A percentile compares a stretch with the other conserved stretches of the same genome.
These are phyloP conservation scores for Drosophila nikananu DNA, from an alignment of 1,140 invertebrate species.

Conservation along the genomic window DNA sequence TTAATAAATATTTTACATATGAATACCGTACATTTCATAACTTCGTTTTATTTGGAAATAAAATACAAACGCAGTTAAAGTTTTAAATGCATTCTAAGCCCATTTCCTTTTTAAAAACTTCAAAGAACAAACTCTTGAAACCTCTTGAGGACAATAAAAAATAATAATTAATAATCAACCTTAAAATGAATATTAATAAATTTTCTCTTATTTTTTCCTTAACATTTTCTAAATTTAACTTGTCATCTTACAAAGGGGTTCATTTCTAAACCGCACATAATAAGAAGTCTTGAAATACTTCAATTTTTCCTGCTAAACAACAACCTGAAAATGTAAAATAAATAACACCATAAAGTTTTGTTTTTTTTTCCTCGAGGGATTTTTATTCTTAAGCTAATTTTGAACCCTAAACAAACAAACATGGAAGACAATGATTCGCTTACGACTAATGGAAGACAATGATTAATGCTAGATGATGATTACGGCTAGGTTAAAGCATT, in stretches of 20 bases:
- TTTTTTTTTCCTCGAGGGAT: constrained; percentile 29
- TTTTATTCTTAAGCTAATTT: constrained; percentile 53
- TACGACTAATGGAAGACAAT: constrained; percentile 76
- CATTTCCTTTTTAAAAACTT: neutral
- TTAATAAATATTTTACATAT: neutral
- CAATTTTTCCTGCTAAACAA: neutral
- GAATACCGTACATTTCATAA: neutral
- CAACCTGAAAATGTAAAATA: neutral
- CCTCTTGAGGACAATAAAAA: no score
- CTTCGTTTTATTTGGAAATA: neutral
- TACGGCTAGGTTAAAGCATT: constrained; percentile 33
- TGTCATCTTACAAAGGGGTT: neutral
- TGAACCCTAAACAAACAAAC: constrained; percentile 60
- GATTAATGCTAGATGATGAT: constrained; percentile 48
- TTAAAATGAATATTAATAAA: no score
- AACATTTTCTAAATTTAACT: neutral
- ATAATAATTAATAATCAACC: no score
- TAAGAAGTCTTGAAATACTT: neutral
- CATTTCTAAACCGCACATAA: no score
- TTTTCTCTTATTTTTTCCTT: no score
- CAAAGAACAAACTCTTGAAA: neutral
- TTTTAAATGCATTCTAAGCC: neutral
- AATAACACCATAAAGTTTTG: constrained; percentile 7
- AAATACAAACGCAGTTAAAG: neutral
- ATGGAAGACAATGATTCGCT: constrained; percentile 66